Evolutionary conservation across 2,888 invertebrate species (phyloP).

Genomic region (Schizotus pectinicornis): DNA sequence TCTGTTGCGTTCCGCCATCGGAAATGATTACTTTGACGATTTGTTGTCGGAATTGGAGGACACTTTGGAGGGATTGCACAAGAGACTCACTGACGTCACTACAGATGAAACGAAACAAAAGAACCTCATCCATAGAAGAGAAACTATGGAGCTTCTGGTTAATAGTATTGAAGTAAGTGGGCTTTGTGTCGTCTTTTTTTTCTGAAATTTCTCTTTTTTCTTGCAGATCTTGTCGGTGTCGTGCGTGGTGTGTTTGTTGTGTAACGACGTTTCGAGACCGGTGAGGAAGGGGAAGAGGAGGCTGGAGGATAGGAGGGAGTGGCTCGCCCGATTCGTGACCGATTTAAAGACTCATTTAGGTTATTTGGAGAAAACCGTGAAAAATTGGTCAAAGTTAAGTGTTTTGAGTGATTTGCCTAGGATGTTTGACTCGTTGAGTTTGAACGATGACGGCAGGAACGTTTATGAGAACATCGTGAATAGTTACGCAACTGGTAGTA

Average conservation of each 20-base stretch:
- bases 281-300: slow-evolving; percentile 67
- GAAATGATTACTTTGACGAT: slow-evolving; percentile 31
- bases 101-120: slow-evolving; percentile 49
- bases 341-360: slow-evolving; percentile 51
- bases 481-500: slow-evolving; percentile 62
- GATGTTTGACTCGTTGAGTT: slow-evolving; percentile 56
- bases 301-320: slow-evolving; percentile 53
- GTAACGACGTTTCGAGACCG: slow-evolving; percentile 62
- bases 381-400: slow-evolving; percentile 57
- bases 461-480: slow-evolving; percentile 60
- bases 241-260: slow-evolving; percentile 64
- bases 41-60: slow-evolving; percentile 27
- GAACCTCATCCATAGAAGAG: slow-evolving; percentile 58
- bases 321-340: slow-evolving; percentile 7
- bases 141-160: slow-evolving; percentile 63
- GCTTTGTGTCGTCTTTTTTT: slow-evolving; percentile 1
- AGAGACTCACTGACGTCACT: slow-evolving; percentile 2
- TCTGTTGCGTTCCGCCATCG: slow-evolving; percentile 38
- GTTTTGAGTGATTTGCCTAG: slow-evolving; percentile 54
- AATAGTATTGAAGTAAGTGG: slow-evolving; percentile 67
- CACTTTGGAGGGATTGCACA: slow-evolving; percentile 37
- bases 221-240: slow-evolving; percentile 65
- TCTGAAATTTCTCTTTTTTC: slow-evolving; percentile 39
- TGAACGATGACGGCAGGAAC: slow-evolving; percentile 56
- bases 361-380: slow-evolving; percentile 58